Conservation (phyloP, 2,113 vertebrate species). For the Romanogobio albipinnatus region DNA sequence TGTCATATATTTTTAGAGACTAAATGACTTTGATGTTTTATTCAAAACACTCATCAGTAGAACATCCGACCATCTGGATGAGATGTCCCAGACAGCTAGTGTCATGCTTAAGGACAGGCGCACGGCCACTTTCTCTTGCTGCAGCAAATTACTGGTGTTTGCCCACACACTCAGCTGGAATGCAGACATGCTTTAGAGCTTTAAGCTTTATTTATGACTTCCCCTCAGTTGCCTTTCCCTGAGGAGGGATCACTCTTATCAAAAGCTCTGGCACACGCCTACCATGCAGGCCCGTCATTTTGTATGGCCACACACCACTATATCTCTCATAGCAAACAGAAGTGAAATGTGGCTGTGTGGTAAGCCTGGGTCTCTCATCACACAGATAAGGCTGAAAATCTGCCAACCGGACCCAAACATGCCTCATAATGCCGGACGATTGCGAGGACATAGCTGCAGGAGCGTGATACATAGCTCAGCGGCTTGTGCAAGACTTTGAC, state of each 20-base stretch:
- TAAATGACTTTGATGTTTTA: slow-evolving; percentile 15
- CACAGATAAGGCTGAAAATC: slow-evolving; percentile 41
- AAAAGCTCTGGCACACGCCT: slow-evolving; percentile 53
- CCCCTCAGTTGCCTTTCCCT: slow-evolving; percentile 56
- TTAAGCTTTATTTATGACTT: slow-evolving; percentile 66
- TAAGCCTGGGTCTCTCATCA: slow-evolving; percentile 39
- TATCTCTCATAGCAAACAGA: slow-evolving; percentile 43
- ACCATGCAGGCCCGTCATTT: slow-evolving; percentile 24
- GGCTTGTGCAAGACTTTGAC: background rate
- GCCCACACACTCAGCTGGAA: slow-evolving; percentile 51
- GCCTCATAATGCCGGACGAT: background rate
- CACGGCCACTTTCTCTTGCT: slow-evolving; percentile 19
- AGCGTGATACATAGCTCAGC: slow-evolving; percentile 8
- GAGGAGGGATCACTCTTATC: slow-evolving; percentile 62
- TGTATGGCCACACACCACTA: slow-evolving; percentile 34
- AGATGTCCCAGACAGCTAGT: background rate
- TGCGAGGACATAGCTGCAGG: slow-evolving; percentile 3
- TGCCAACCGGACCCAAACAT: slow-evolving; percentile 23
- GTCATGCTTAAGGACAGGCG: slow-evolving; percentile 35
- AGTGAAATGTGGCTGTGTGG: slow-evolving; percentile 16
- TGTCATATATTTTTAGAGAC: background rate
- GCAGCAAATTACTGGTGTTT: slow-evolving; percentile 41
- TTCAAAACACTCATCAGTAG: background rate
- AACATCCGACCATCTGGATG: slow-evolving; percentile 14
- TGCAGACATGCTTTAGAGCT: slow-evolving; percentile 54